Evolutionary conservation across 1,140 invertebrate genomes (phyloP), one percentile per base, ranked within the genome.

Genomic region (Sinella curviseta): DNA sequence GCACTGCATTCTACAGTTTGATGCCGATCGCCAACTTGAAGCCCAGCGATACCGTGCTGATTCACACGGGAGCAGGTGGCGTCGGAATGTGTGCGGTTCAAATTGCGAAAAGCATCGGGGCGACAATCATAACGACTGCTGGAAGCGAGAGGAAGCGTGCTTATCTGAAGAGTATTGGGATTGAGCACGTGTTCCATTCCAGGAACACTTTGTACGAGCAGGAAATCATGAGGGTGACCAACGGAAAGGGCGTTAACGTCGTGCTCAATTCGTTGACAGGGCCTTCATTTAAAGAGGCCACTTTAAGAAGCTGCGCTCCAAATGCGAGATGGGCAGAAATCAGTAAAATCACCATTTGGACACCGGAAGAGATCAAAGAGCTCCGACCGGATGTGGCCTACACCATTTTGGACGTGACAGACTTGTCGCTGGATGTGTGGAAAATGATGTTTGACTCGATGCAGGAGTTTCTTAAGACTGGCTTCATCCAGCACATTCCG

Each of bases 21-120:
- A 34, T 76, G 16, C 16, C 76, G 1, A 12, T 75, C 1, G 78
- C 73, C 36, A 79, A 79, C 24, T 34, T 86, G 26, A 86, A 86
- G 78, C 76, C 85, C 65, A 88, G 88, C 3, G 88, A 91, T 78
- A 87, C 84, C 33, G 85, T 92, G n/a, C 84, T 92, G 0, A 85
- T 92, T 55, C 91, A 92, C 85, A 91, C 91, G 74, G 91, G 90
- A 30, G 90, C 89, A 86, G 91, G 91, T 57, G 89, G 87, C 24
- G 91, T 92, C 36, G 91, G 91, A 0, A 79, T 90, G 31, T 90
- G 91, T 20, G 87, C 88, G 60, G 85, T 89, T 26, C 91, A 92
- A 84, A 85, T 92, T 2, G 90, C 88, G 0, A 87, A 84, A 83
- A 84, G 28, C 70, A 80, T 85, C 77, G 90, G 87, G 2, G 16